Evolutionary conservation across 2,113 vertebrate species (phyloP).

Genomic region (Balaenoptera acutorostrata): DNA sequence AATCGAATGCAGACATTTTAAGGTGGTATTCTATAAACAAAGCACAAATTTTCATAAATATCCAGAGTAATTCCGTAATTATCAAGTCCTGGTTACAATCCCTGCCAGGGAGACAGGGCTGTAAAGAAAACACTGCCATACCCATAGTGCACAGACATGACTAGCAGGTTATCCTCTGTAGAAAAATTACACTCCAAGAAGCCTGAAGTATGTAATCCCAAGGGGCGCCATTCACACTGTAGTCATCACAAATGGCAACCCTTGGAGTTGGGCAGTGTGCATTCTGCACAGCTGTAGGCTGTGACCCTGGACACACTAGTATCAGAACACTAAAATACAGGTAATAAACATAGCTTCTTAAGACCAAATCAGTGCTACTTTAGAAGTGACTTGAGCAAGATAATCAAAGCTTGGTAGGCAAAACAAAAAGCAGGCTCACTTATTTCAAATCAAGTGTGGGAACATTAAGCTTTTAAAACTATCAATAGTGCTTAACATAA

Average conservation of each 20-base stretch:
- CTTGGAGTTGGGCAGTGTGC: neutral
- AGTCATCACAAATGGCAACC: neutral
- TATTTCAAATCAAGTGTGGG: constrained; percentile 2
- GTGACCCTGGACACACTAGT: neutral
- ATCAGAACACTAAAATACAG: neutral
- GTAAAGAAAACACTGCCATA: neutral
- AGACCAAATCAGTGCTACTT: constrained; percentile 14
- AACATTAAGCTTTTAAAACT: constrained; percentile 39
- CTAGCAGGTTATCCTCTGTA: neutral
- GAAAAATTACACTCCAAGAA: neutral
- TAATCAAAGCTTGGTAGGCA: neutral
- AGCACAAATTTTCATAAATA: neutral
- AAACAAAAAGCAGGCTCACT: constrained; percentile 1
- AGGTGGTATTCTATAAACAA: neutral
- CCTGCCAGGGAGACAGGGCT: neutral
- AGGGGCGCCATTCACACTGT: neutral
- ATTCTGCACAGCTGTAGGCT: neutral
- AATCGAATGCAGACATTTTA: constrained; percentile 9
- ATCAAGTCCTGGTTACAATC: neutral
- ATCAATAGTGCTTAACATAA: neutral
- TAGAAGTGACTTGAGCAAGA: constrained; percentile 5
- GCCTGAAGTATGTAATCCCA: neutral
- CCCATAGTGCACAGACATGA: neutral
- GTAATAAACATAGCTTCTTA: neutral
- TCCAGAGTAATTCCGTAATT: neutral